phyloP scores from a whole-genome alignment of 2,113 vertebrate species.

The Prionailurus viverrinus region DNA sequence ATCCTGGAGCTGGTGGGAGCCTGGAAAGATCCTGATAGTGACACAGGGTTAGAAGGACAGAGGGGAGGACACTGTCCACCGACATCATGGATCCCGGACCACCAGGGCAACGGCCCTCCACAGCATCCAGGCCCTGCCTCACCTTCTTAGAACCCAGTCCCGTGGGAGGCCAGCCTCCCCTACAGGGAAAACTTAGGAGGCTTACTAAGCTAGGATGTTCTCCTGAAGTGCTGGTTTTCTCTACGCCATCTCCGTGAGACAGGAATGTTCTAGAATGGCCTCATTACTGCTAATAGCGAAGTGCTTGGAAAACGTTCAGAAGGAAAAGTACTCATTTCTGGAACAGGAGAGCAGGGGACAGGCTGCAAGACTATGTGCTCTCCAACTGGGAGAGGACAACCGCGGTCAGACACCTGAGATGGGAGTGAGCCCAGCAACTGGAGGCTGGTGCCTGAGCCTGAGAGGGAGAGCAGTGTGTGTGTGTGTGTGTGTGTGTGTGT shows the following conservation, averaged over 20 bases:
- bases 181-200: background rate
- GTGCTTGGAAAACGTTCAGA: background rate
- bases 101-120: background rate
- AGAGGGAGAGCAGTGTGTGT: background rate
- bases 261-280: background rate
- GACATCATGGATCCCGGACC: too few relatives aligned
- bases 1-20: background rate
- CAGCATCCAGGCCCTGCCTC: background rate
- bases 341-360: background rate
- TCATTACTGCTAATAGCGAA: background rate
- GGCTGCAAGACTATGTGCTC: background rate
- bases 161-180: background rate
- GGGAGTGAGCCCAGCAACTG: background rate
- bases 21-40: background rate
- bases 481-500: fast-evolving
- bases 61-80: background rate
- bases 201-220: background rate
- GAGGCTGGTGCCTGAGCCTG: background rate
- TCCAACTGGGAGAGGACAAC: background rate
- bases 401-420: background rate
- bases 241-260: background rate
- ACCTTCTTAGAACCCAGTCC: background rate
- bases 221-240: background rate
- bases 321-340: background rate
- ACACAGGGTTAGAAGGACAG: background rate